These are phyloP conservation scores for Ophraella communa DNA, from an alignment of 2,888 invertebrate species.

Conservation along the genomic window DNA sequence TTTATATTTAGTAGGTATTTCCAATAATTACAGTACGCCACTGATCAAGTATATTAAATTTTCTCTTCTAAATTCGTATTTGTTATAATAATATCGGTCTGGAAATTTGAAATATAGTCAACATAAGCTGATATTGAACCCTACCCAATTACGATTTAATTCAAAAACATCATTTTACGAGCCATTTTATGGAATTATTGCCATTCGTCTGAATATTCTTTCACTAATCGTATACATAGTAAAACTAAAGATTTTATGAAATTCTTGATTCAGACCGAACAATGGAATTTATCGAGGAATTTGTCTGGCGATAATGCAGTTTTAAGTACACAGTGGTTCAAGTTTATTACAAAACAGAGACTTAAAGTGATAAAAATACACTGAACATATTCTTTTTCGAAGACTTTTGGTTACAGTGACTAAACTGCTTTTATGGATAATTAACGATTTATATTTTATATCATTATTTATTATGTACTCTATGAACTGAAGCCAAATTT, in stretches of 20 bases:
- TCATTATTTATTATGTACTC: too few relatives aligned
- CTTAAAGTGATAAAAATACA: too few relatives aligned
- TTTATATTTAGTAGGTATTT: not conserved
- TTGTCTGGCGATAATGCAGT: not conserved
- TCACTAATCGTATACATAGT: not conserved
- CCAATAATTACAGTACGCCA: not conserved
- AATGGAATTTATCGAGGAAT: not conserved
- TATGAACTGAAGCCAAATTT: too few relatives aligned
- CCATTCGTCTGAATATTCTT: not conserved
- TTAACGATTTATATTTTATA: not conserved
- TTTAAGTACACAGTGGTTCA: too few relatives aligned
- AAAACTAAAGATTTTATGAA: not conserved
- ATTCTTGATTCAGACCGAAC: not conserved
- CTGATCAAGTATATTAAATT: not conserved
- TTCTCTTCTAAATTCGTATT: constrained; percentile 10
- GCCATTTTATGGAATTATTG: constrained; percentile 4
- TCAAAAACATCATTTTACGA: constrained; percentile 9
- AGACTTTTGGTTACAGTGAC: not conserved
- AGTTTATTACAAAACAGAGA: too few relatives aligned
- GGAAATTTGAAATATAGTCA: not conserved
- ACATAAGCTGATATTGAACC: not conserved
- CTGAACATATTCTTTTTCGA: not conserved
- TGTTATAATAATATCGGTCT: not conserved
- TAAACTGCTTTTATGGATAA: not conserved
- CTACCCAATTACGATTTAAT: not conserved